These are phyloP conservation scores for Trochalopteron elliotii DNA, from an alignment of 2,113 vertebrate genomes.

Conservation along the genomic window DNA sequence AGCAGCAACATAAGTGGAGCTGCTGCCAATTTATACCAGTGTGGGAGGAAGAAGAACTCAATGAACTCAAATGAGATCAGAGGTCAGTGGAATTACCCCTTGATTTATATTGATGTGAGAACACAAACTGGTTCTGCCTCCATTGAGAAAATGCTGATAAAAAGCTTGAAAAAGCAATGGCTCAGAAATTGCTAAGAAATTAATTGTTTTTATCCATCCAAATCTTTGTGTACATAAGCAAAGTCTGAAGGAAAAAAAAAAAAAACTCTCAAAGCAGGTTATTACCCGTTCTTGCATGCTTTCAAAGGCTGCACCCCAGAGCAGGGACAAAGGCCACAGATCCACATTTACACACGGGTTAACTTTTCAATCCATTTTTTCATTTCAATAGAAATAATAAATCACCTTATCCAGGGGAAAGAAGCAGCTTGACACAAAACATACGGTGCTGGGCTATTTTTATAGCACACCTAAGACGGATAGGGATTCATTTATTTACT, in stretches of 20 bases:
- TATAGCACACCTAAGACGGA: conserved; percentile 68
- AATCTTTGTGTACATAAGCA: background rate
- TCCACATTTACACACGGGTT: conserved; percentile 62
- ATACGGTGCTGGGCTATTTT: conserved; percentile 67
- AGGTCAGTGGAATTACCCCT: conserved; percentile 49
- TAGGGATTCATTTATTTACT: conserved; percentile 73
- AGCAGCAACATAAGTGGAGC: background rate
- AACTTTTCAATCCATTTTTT: conserved; percentile 71
- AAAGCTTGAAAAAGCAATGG: conserved; percentile 3
- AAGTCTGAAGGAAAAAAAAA: background rate
- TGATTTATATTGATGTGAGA: conserved; percentile 36
- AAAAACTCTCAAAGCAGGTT: background rate
- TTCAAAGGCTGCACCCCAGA: background rate
- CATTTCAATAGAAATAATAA: conserved; percentile 71
- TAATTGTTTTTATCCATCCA: conserved; percentile 24
- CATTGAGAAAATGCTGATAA: conserved; percentile 32
- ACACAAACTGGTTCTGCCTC: conserved; percentile 13
- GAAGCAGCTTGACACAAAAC: conserved; percentile 65
- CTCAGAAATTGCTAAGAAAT: conserved; percentile 3
- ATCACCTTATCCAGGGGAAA: conserved; percentile 67
- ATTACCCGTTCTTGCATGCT: background rate
- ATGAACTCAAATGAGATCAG: conserved; percentile 55
- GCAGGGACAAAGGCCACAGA: conserved; percentile 51
- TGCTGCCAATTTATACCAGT: background rate
- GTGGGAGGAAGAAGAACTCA: conserved; percentile 36